Evolutionary conservation across 2,797 vertebrate species (phyloP).

Genomic region (Pangasius sanitwongsei): DNA sequence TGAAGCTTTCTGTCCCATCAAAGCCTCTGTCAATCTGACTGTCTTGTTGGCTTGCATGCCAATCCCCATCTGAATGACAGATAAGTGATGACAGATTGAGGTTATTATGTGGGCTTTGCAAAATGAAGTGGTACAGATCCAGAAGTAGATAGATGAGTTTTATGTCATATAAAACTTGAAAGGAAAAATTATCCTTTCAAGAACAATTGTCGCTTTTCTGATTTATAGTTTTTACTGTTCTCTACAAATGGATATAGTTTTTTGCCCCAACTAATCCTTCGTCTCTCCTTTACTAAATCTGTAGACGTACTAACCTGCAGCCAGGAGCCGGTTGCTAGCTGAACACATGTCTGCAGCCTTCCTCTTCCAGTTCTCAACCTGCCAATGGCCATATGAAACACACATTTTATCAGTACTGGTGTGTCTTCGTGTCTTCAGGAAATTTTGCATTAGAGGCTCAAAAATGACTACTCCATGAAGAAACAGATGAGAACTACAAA

Average conservation of each 20-base stretch:
- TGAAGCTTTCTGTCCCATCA: slow-evolving; percentile 12
- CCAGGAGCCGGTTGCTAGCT: slow-evolving; percentile 82
- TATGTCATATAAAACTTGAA: slow-evolving; percentile 19
- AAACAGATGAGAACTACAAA: not conserved
- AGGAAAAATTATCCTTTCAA: slow-evolving; percentile 5
- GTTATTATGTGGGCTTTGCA: slow-evolving; percentile 37
- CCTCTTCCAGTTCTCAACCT: slow-evolving; percentile 86
- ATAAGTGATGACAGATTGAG: slow-evolving; percentile 26
- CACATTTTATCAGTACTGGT: slow-evolving; percentile 11
- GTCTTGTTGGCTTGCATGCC: slow-evolving; percentile 32
- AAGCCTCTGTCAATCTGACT: slow-evolving; percentile 31
- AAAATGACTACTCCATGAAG: not conserved
- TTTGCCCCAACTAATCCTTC: slow-evolving; percentile 74
- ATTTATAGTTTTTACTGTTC: slow-evolving; percentile 12
- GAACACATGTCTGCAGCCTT: slow-evolving; percentile 84
- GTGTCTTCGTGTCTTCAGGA: not conserved
- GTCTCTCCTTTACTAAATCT: slow-evolving; percentile 30
- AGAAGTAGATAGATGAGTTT: slow-evolving; percentile 23
- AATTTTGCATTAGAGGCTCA: not conserved
- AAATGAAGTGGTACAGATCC: slow-evolving; percentile 26
- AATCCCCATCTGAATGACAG: slow-evolving; percentile 13
- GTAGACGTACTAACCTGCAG: slow-evolving; percentile 78
- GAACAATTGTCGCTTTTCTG: slow-evolving; percentile 6
- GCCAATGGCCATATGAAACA: slow-evolving; percentile 41
- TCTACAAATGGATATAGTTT: slow-evolving; percentile 57